A percentile compares a stretch with the other conserved stretches of the same genome.
These are phyloP conservation scores for Euphydryas editha DNA, from an alignment of 2,888 invertebrate genomes.

Conservation along the genomic window DNA sequence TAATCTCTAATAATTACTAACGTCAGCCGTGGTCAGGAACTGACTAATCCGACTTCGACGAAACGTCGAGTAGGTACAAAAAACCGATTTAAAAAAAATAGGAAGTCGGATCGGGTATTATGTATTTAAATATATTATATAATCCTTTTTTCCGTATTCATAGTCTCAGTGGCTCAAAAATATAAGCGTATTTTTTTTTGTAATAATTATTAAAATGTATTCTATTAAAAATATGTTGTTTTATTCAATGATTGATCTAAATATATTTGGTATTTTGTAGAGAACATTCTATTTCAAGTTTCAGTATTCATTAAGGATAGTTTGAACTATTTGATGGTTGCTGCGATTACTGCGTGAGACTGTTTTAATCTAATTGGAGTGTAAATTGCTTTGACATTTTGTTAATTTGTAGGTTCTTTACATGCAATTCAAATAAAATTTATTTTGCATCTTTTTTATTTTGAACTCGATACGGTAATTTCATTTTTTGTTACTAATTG, in stretches of 20 bases:
- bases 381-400: slow-evolving; percentile 29
- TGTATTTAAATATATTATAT: too few species aligned
- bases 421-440: slow-evolving; percentile 8
- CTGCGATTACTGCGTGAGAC: slow-evolving; percentile 19
- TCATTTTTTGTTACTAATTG: background rate
- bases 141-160: too few species aligned
- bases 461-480: background rate
- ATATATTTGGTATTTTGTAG: slow-evolving; percentile 11
- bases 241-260: slow-evolving; percentile 18
- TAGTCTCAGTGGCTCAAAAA: too few species aligned
- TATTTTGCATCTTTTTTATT: background rate
- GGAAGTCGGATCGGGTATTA: too few species aligned
- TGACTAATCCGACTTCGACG: too few species aligned
- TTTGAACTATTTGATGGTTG: slow-evolving; percentile 16
- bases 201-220: background rate
- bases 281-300: slow-evolving; percentile 12
- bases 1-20: too few species aligned
- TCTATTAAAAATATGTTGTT: background rate
- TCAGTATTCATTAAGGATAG: slow-evolving; percentile 4
- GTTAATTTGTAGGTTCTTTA: slow-evolving; percentile 16
- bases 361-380: slow-evolving; percentile 29
- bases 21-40: too few species aligned
- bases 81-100: too few species aligned
- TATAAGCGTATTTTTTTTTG: too few species aligned
- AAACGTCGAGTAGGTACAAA: too few species aligned